Evolutionary conservation across 1,140 invertebrate species (phyloP), one percentile per base, ranked within the genome.

Genomic region (Delia radicum): DNA sequence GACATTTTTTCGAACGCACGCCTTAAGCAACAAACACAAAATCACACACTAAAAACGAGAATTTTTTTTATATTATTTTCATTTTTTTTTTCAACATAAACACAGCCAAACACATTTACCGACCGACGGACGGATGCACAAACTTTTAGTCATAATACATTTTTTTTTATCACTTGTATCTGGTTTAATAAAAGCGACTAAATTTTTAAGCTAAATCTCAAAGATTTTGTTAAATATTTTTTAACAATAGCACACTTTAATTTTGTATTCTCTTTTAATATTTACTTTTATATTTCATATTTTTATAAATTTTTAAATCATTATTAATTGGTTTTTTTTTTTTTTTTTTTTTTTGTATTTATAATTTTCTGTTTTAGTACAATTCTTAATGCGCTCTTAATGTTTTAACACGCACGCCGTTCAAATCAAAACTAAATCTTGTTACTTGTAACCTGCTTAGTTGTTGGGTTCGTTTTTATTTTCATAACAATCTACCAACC

Each of bases 341-440:
- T 15, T 65, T 65, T 65, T 12, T 65, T 65, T 21, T 69, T 69
- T 21, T 24, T 69, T 24, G 62, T 29, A 2, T 18, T 37, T 33
- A 31, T 13, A 13, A 33, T 33, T 26, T 18, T 8, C 65, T 18
- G 12, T 15, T 2, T 29, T 8, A 6, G 3, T 29, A 1, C 48
- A 65, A 28, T 27, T 69, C 31, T 69, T 69, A 69, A 69, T 37
- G 8, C 65, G n/a, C 29, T 18, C 29, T 37, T 33, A 8, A 28
- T 21, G n/a, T 69, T 69, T 37, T 33, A 37, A 21, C 29, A 69
- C 29, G 62, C 29, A 69, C 65, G 29, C 65, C 65, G 65, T 69
- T 33, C 65, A 69, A 69, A 69, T 69, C 29, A 69, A 69, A 69
- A 69, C 65, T 69, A 69, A 69, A 69, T 69, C 65, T 69, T 69